phyloP scores from a whole-genome alignment of 2,797 vertebrate genomes.

The Phalloptychus januarius region DNA sequence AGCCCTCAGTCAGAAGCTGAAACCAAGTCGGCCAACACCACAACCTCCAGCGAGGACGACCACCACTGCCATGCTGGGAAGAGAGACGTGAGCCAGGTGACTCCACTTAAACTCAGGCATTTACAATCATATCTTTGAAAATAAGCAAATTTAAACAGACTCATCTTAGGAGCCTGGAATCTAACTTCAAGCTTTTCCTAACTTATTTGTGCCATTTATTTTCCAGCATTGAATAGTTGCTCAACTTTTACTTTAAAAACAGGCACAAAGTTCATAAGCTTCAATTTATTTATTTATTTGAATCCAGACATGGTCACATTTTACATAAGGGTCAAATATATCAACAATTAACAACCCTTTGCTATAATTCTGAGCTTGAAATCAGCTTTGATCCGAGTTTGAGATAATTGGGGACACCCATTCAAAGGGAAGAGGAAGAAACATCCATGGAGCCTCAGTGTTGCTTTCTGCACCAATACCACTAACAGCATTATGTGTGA shows the following conservation, averaged over 20 bases:
- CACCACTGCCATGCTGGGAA: slow-evolving; percentile 37
- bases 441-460: neutral
- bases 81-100: slow-evolving; percentile 68
- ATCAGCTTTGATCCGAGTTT: neutral
- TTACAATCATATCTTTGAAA: neutral
- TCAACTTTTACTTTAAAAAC: neutral
- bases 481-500: neutral
- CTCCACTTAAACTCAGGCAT: neutral
- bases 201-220: neutral
- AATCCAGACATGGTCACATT: neutral
- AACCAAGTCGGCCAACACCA: slow-evolving; percentile 47
- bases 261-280: neutral
- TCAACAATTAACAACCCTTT: neutral
- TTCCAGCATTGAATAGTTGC: neutral
- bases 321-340: neutral
- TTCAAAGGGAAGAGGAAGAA: no score
- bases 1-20: slow-evolving; percentile 42
- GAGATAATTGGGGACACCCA: neutral
- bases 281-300: neutral
- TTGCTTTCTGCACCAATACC: neutral
- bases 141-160: neutral
- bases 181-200: neutral
- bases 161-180: neutral
- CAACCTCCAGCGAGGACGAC: slow-evolving; percentile 69
- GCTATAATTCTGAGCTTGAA: neutral